These are phyloP conservation scores for Drosophila kokeensis DNA, from an alignment of 2,888 invertebrate genomes.

Conservation along the genomic window DNA sequence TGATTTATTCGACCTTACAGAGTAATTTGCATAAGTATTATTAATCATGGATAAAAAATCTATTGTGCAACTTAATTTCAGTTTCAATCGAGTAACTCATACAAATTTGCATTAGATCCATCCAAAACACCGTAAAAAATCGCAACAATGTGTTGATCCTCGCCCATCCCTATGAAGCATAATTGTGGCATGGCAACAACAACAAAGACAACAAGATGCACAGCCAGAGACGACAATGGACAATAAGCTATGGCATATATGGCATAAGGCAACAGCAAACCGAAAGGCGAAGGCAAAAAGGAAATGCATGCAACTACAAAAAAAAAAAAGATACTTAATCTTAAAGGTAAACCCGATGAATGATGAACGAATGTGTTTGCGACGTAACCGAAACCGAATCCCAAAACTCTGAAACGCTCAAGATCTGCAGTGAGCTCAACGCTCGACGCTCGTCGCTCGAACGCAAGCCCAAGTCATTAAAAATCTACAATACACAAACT, in stretches of 20 bases:
- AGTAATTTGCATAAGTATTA: neutral
- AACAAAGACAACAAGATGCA: conserved; percentile 38
- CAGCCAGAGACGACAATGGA: conserved; percentile 52
- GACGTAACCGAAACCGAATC: conserved; percentile 69
- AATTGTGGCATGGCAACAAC: conserved; percentile 38
- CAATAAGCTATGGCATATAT: conserved; percentile 65
- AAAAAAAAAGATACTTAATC: conserved; percentile 72
- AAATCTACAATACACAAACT: conserved; percentile 78
- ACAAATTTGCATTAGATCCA: conserved; percentile 33
- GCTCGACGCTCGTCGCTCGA: conserved; percentile 45
- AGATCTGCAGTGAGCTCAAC: conserved; percentile 45
- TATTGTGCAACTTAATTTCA: conserved; percentile 9
- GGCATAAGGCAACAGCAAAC: conserved; percentile 36
- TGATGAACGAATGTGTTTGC: conserved; percentile 75
- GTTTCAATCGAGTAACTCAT: neutral
- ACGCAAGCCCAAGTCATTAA: conserved; percentile 80
- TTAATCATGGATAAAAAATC: neutral
- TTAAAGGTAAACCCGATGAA: conserved; percentile 76
- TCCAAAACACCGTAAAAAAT: conserved; percentile 32
- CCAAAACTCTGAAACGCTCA: conserved; percentile 46
- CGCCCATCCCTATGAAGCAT: conserved; percentile 46
- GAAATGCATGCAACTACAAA: conserved; percentile 66
- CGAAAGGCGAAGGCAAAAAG: conserved; percentile 44
- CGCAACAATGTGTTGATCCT: conserved; percentile 38
- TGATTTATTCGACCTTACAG: neutral